Evolutionary conservation across 2,797 vertebrate genomes (phyloP).

Genomic region (Molossus molossus): DNA sequence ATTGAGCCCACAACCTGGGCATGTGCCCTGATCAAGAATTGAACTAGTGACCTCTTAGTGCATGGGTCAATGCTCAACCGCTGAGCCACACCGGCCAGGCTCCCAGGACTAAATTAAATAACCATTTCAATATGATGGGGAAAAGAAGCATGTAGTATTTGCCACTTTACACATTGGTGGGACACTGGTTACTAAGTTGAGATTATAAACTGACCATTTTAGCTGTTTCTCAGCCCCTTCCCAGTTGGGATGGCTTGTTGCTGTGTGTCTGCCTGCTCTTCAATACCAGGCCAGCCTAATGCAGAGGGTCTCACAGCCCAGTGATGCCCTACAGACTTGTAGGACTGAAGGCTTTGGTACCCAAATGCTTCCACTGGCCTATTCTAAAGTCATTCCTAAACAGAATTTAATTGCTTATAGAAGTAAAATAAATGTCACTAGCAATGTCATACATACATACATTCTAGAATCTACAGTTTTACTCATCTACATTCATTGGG

Average conservation of each 20-base stretch:
- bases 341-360: neutral
- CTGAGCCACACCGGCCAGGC: too few relatives aligned
- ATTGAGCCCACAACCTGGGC: too few relatives aligned
- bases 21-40: too few relatives aligned
- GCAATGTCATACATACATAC: neutral
- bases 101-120: neutral
- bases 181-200: neutral
- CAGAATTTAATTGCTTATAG: neutral
- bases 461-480: neutral
- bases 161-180: neutral
- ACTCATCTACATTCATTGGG: neutral
- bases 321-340: neutral
- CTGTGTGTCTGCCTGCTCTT: neutral
- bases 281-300: neutral
- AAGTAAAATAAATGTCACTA: slow-evolving; percentile 3
- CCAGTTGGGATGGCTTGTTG: neutral
- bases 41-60: too few relatives aligned
- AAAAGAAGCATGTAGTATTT: neutral
- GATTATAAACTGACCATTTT: neutral
- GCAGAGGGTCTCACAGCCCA: neutral
- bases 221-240: neutral
- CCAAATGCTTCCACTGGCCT: neutral
- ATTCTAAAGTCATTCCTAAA: slow-evolving; percentile 4
- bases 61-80: too few relatives aligned
- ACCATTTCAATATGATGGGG: neutral